A percentile compares a stretch with the other conserved stretches of the same genome.
These are phyloP conservation scores for Pluvialis apricaria DNA, from an alignment of 2,113 vertebrate species.

Conservation along the genomic window DNA sequence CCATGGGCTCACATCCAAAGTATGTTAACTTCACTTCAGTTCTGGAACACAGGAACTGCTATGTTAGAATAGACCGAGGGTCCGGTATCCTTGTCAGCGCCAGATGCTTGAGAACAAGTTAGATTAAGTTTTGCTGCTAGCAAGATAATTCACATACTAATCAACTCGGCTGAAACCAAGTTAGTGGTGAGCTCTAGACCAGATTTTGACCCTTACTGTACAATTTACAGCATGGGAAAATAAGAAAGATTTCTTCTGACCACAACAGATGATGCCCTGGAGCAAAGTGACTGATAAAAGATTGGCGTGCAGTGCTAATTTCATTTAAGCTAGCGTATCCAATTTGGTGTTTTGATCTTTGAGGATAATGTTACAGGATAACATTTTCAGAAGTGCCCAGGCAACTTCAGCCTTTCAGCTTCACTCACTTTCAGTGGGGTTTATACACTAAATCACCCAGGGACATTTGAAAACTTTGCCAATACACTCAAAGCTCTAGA, in stretches of 20 bases:
- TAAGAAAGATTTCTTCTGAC: not conserved
- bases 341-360: conserved; percentile 29
- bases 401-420: not conserved
- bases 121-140: conserved; percentile 1
- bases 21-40: not conserved
- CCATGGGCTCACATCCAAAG: not conserved
- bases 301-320: not conserved
- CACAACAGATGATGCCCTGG: conserved; percentile 1
- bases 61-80: not conserved
- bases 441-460: not conserved
- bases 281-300: conserved; percentile 15
- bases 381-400: not conserved
- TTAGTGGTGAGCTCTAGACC: not conserved
- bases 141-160: conserved; percentile 1
- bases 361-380: conserved; percentile 4
- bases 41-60: not conserved
- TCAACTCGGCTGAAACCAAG: not conserved
- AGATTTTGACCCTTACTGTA: conserved; percentile 15
- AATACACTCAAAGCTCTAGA: not conserved
- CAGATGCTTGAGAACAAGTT: conserved; percentile 4
- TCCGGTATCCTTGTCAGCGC: not conserved
- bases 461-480: not conserved
- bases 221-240: not conserved
- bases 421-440: fast-evolving
- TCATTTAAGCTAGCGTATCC: conserved; percentile 5